Evolutionary conservation across 2,113 vertebrate species (phyloP).

Genomic region (Tyrannus savana): DNA sequence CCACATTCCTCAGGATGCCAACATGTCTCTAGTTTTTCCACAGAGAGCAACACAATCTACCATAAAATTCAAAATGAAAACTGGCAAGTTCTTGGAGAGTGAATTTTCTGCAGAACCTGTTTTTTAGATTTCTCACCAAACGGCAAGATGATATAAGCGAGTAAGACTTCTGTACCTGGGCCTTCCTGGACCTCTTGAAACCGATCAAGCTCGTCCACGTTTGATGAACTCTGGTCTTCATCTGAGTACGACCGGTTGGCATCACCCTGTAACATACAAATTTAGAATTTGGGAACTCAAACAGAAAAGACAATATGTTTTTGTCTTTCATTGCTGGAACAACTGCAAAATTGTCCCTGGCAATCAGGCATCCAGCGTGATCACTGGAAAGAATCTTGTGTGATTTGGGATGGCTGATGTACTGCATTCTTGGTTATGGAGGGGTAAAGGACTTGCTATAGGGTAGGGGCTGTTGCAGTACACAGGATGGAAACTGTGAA

Average conservation of each 20-base stretch:
- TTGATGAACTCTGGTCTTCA: constrained; percentile 89
- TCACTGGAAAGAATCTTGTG: not conserved
- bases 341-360: not conserved
- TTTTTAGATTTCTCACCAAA: not conserved
- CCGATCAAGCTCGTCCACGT: constrained; percentile 88
- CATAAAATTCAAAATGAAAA: constrained; percentile 5
- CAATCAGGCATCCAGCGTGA: not conserved
- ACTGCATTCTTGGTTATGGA: not conserved
- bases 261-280: constrained; percentile 82
- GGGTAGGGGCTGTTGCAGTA: not conserved
- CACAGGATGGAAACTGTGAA: not conserved
- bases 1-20: not conserved
- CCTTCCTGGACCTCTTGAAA: constrained; percentile 83
- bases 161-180: constrained; percentile 75
- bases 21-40: not conserved
- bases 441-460: not conserved
- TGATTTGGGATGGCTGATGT: not conserved
- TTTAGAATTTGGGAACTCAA: not conserved
- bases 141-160: not conserved
- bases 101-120: not conserved
- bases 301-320: not conserved
- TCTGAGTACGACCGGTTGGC: constrained; percentile 93
- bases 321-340: not conserved
- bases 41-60: not conserved
- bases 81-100: not conserved